Evolutionary conservation across 2,797 vertebrate species (phyloP).

Genomic region (Gadopsis bispinosus): DNA sequence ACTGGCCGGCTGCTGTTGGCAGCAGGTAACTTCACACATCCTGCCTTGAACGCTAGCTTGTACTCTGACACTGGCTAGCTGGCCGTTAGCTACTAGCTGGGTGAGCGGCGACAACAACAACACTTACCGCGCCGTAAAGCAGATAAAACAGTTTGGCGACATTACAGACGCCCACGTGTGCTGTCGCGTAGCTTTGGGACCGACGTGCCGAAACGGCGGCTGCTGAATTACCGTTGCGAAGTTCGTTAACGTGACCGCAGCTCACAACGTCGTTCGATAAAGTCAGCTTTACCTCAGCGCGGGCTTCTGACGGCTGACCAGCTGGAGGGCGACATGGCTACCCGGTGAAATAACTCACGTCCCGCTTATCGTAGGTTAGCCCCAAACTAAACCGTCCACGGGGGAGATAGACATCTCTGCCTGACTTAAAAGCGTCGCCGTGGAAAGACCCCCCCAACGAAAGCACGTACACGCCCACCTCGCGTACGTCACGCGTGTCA

Average conservation of each 20-base stretch:
- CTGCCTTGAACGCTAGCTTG: not conserved
- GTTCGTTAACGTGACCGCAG: not conserved
- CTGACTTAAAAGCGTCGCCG: conserved; percentile 8
- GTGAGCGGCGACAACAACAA: not conserved
- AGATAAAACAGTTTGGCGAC: not conserved
- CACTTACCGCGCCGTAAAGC: not conserved
- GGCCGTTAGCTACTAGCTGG: conserved; percentile 20
- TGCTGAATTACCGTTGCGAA: conserved; percentile 6
- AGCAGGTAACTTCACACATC: not conserved
- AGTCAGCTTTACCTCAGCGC: conserved; percentile 38
- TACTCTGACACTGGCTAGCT: not conserved
- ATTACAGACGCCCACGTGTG: fast-evolving
- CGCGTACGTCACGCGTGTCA: conserved; percentile 12
- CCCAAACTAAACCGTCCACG: not conserved
- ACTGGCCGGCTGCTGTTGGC: not conserved
- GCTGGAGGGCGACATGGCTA: conserved; percentile 25
- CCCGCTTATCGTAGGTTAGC: no score
- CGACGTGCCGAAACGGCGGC: no score
- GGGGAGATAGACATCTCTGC: not conserved
- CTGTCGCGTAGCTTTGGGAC: not conserved
- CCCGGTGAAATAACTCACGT: not conserved
- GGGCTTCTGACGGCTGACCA: conserved; percentile 10
- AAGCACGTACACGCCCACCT: not conserved
- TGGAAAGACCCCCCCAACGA: conserved; percentile 14
- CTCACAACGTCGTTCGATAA: not conserved